These are phyloP conservation scores for Vulpes ferrilata DNA, from an alignment of 2,113 vertebrate genomes.

Conservation along the genomic window DNA sequence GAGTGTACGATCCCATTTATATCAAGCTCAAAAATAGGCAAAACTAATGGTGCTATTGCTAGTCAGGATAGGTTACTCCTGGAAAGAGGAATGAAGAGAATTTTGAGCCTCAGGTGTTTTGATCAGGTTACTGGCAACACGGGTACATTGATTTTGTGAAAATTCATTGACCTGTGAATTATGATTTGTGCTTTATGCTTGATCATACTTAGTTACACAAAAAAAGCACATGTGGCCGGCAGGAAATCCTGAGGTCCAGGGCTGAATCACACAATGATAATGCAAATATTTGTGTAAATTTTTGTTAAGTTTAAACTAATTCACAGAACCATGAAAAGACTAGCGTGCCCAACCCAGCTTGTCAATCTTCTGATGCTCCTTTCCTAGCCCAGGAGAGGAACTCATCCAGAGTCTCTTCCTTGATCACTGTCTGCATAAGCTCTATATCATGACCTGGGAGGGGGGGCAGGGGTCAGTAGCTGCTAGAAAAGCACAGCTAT, in stretches of 20 bases:
- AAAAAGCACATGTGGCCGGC: not conserved
- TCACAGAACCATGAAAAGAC: not conserved
- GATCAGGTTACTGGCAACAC: not conserved
- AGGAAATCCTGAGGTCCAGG: slow-evolving; percentile 57
- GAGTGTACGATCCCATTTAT: not conserved
- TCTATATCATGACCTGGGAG: not conserved
- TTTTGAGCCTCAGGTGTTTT: not conserved
- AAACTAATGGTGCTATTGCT: no score
- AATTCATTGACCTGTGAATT: not conserved
- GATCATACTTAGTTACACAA: slow-evolving; percentile 9
- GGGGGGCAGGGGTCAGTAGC: slow-evolving; percentile 29
- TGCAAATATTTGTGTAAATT: not conserved
- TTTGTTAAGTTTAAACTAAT: not conserved
- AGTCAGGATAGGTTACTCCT: not conserved
- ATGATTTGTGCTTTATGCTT: slow-evolving; percentile 5
- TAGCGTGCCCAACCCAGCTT: not conserved
- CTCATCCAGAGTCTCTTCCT: not conserved
- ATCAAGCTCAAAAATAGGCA: not conserved
- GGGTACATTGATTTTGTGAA: not conserved
- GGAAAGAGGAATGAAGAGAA: not conserved
- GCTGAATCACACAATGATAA: not conserved
- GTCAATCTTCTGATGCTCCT: not conserved
- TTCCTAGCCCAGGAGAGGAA: not conserved
- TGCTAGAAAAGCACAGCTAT: slow-evolving; percentile 24
- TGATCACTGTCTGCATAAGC: slow-evolving; percentile 39